Conservation (phyloP, 2,888 invertebrate genomes). For the Galerucella calmariensis region DNA sequence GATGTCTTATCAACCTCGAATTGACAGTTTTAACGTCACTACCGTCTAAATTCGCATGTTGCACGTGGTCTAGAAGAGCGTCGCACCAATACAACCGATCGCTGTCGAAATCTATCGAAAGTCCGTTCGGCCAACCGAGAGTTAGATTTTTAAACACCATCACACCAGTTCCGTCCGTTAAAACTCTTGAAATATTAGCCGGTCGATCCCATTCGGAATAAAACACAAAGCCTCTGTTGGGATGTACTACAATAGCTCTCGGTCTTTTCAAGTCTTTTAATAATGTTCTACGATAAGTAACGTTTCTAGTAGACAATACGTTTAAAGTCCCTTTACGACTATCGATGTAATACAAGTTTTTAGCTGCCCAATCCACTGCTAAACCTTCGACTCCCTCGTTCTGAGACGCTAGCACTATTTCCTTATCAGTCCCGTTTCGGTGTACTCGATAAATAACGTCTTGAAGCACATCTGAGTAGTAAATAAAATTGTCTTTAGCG, state of each 20-base stretch:
- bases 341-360: constrained; percentile 95
- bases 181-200: constrained; percentile 94
- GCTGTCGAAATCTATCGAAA: constrained; percentile 89
- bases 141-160: constrained; percentile 90
- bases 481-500: constrained; percentile 88
- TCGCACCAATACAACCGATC: constrained; percentile 98
- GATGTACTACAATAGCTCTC: constrained; percentile 95
- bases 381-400: constrained; percentile 97
- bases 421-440: constrained; percentile 81
- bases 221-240: constrained; percentile 92
- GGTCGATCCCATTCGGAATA: constrained; percentile 97
- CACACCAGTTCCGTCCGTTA: constrained; percentile 88
- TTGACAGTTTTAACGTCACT: constrained; percentile 90
- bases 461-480: constrained; percentile 96
- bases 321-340: constrained; percentile 94
- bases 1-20: constrained; percentile 86
- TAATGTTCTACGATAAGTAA: constrained; percentile 84
- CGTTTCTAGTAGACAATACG: constrained; percentile 88
- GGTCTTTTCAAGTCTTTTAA: constrained; percentile 91
- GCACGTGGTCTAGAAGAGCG: constrained; percentile 94
- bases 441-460: constrained; percentile 91
- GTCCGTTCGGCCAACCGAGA: constrained; percentile 96
- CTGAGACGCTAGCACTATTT: constrained; percentile 93
- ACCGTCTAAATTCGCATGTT: constrained; percentile 92
- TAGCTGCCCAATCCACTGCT: constrained; percentile 95